Conservation (phyloP, 37 sponge, comb jelly and placozoan species). For the Agelas oroides region DNA sequence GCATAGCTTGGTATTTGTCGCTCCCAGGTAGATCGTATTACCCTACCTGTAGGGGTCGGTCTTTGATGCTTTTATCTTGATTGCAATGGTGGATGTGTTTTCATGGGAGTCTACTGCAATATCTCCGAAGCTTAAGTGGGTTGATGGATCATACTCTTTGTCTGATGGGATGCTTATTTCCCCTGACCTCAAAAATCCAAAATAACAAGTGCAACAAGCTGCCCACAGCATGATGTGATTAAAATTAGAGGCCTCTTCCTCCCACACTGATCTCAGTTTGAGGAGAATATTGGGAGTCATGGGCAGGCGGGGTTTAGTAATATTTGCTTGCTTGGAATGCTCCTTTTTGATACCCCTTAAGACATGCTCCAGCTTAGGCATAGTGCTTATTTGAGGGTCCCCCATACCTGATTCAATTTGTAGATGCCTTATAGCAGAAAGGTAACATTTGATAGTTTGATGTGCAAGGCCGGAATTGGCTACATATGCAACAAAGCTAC, state of each 20-base stretch:
- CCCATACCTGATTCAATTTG: neutral
- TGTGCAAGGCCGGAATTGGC: neutral
- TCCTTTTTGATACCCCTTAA: neutral
- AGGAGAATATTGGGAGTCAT: no score
- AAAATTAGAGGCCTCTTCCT: no score
- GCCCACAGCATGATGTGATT: no score
- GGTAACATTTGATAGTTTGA: neutral
- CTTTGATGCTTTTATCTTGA: constrained; percentile 1
- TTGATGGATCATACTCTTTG: no score
- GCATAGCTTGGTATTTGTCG: neutral
- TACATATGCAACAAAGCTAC: no score
- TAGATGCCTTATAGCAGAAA: neutral
- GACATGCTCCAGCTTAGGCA: no score
- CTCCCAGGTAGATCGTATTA: neutral
- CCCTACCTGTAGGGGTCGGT: neutral
- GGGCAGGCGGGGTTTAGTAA: neutral
- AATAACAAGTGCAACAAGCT: no score
- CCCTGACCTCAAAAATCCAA: no score
- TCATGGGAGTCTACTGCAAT: no score
- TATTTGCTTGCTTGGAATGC: neutral
- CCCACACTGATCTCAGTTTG: no score
- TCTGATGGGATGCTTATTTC: no score
- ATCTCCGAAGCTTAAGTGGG: no score
- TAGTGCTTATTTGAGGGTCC: neutral
- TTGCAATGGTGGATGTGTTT: neutral